A percentile compares a stretch with the other conserved stretches of the same genome.
phyloP scores from a whole-genome alignment of 1,140 invertebrate genomes.

The Sycophila sp. region DNA sequence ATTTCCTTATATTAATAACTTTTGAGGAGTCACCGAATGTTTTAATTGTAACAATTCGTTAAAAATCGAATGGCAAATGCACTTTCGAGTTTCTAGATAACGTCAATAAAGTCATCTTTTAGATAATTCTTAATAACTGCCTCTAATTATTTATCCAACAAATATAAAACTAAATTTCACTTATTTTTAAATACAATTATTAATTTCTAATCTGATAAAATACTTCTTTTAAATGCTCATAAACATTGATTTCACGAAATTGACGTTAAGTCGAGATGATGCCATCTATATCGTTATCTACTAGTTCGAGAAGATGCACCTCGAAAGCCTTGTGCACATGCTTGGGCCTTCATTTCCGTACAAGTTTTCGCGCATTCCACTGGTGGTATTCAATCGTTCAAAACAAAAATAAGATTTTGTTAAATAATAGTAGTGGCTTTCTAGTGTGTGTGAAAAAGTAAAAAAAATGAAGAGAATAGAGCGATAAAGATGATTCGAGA shows the following conservation, averaged over 20 bases:
- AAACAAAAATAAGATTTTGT: constrained; percentile 26
- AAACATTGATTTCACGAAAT: not conserved
- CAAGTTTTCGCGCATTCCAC: constrained; percentile 34
- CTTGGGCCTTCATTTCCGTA: constrained; percentile 6
- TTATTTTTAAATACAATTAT: not conserved
- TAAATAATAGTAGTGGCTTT: not conserved
- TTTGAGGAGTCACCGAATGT: not conserved
- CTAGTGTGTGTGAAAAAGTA: constrained; percentile 12
- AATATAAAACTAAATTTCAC: not conserved
- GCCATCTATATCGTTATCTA: constrained; percentile 1
- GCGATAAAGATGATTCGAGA: not conserved
- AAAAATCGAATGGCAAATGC: constrained; percentile 24
- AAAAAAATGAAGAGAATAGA: not conserved
- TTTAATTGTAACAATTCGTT: not conserved
- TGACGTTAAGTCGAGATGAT: not conserved
- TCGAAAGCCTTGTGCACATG: constrained; percentile 16
- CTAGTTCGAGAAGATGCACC: too few relatives aligned
- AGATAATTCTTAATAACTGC: not conserved
- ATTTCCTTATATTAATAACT: not conserved
- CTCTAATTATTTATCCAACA: not conserved
- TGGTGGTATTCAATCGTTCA: constrained; percentile 17
- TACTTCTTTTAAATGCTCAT: not conserved
- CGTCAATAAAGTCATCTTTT: not conserved
- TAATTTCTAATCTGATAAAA: not conserved
- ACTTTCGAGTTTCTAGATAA: constrained; percentile 27